Percentiles rank a stretch among this genome's conserved stretches.
phyloP scores from a whole-genome alignment of 2,113 vertebrate genomes.

The Rutilus rutilus region DNA sequence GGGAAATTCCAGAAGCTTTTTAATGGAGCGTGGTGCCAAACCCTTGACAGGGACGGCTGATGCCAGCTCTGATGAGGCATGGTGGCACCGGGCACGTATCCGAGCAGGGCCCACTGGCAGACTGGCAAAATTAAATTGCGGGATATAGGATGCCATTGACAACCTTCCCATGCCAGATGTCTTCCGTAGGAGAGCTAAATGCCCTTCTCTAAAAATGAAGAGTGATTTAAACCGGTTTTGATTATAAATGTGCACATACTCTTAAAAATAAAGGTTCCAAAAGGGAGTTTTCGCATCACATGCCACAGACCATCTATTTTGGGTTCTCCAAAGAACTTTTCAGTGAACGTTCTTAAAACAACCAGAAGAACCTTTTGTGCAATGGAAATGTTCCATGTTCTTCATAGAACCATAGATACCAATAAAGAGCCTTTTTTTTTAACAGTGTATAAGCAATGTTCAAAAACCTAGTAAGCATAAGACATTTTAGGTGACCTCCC shows the following conservation, averaged over 20 bases:
- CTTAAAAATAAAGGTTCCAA: no score
- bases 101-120: slow-evolving; percentile 62
- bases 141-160: slow-evolving; percentile 75
- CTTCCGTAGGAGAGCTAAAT: slow-evolving; percentile 71
- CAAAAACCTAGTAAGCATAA: not conserved
- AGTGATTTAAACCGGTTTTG: slow-evolving; percentile 30
- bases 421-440: no score
- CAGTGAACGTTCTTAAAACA: no score
- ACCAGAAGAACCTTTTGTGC: no score
- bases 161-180: slow-evolving; percentile 72
- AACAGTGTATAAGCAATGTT: not conserved
- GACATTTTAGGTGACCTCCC: no score
- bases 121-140: slow-evolving; percentile 72
- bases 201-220: slow-evolving; percentile 20
- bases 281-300: no score
- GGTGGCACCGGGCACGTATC: slow-evolving; percentile 68
- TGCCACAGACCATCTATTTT: no score
- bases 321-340: no score
- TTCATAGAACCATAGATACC: no score
- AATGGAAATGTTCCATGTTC: no score
- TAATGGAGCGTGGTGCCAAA: slow-evolving; percentile 58
- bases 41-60: slow-evolving; percentile 66
- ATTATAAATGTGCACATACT: not conserved
- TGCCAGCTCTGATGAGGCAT: slow-evolving; percentile 60
- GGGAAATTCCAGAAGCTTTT: slow-evolving; percentile 56